phyloP scores from a whole-genome alignment of 2,113 vertebrate genomes.

The Pteropus alecto region DNA sequence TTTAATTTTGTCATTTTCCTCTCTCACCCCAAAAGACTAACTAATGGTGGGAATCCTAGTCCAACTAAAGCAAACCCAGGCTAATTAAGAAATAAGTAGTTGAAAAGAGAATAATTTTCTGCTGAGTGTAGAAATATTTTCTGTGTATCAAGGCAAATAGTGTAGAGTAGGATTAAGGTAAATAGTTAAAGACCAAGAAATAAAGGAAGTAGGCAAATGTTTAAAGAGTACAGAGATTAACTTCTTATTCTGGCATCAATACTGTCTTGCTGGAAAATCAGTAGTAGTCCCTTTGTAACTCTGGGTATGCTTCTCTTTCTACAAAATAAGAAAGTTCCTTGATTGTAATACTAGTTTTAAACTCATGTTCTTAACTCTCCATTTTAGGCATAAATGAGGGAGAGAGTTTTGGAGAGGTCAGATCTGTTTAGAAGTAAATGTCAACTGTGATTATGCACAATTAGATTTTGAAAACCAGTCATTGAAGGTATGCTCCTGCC shows the following conservation, averaged over 20 bases:
- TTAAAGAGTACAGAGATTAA: neutral
- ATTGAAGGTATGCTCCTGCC: neutral
- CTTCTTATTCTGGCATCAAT: neutral
- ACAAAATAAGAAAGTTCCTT: constrained; percentile 12
- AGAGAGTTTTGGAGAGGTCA: neutral
- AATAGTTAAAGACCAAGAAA: neutral
- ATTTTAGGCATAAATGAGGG: neutral
- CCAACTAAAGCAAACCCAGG: neutral
- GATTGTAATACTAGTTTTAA: neutral
- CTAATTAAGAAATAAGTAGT: neutral
- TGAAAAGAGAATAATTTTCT: neutral
- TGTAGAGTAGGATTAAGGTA: neutral
- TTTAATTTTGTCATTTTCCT: neutral
- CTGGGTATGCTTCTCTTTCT: neutral
- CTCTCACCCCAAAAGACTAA: neutral
- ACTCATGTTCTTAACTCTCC: neutral
- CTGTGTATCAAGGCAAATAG: neutral
- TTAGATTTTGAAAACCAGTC: neutral
- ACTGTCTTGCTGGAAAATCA: neutral
- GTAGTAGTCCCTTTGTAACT: neutral
- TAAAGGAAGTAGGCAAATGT: neutral
- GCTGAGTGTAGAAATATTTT: neutral
- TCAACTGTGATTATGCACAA: neutral
- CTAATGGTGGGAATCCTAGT: neutral
- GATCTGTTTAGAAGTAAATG: neutral